Evolutionary conservation across 2,888 invertebrate genomes (phyloP).

Genomic region (Prionchulus punctatus): DNA sequence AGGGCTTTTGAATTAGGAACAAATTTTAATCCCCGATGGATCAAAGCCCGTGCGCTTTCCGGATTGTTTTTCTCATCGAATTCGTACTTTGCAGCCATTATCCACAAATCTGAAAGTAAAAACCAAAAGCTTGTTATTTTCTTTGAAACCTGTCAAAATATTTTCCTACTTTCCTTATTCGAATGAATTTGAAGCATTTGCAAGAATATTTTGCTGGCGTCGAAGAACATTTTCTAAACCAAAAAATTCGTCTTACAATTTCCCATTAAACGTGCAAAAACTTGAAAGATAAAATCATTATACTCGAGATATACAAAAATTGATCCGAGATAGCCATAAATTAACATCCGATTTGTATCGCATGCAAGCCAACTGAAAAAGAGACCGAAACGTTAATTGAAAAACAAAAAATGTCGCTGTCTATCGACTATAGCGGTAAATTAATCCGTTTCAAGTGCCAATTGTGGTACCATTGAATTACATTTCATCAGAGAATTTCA

Average conservation of each 20-base stretch:
- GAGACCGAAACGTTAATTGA: neutral
- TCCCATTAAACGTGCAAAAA: neutral
- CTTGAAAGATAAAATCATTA: neutral
- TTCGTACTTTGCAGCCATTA: conserved; percentile 61
- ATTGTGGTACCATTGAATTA: no score
- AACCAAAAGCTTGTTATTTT: neutral
- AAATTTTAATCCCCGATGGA: conserved; percentile 57
- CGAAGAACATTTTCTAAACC: neutral
- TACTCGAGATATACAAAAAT: neutral
- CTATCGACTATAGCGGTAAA: no score
- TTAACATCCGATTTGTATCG: neutral
- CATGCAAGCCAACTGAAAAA: neutral
- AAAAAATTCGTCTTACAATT: neutral
- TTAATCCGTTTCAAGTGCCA: no score
- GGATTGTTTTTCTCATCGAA: conserved; percentile 50
- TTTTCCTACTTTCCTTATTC: neutral
- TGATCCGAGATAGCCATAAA: neutral
- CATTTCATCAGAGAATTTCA: no score
- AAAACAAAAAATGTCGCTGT: neutral
- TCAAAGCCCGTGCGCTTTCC: conserved; percentile 51
- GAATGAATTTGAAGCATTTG: conserved; percentile 4
- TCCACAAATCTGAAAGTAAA: conserved; percentile 51
- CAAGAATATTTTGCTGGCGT: conserved; percentile 3
- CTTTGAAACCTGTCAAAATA: no score
- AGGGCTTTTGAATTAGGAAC: conserved; percentile 52